Conservation (phyloP, 2,888 invertebrate genomes). For the Shargacucullia verbasci region DNA sequence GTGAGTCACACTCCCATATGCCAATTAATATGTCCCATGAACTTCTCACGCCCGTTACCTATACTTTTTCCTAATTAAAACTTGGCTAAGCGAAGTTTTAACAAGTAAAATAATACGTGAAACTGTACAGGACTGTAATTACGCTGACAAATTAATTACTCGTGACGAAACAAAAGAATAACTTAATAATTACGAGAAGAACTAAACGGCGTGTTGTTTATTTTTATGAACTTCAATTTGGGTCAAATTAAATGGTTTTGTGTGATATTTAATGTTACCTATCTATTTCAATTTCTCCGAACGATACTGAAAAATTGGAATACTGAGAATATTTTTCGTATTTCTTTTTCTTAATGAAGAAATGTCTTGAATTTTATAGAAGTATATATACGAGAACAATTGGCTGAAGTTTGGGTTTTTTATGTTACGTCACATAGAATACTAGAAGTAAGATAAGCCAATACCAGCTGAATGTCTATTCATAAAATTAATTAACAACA, state of each 20-base stretch:
- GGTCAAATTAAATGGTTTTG: constrained; percentile 8
- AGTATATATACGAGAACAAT: too few species aligned
- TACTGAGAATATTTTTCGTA: background rate
- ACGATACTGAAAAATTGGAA: constrained; percentile 8
- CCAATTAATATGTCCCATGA: constrained; percentile 32
- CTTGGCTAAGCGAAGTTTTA: constrained; percentile 62
- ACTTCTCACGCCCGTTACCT: constrained; percentile 49
- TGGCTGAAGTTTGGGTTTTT: too few species aligned
- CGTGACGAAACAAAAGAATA: constrained; percentile 21
- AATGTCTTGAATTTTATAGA: too few species aligned
- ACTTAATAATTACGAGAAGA: constrained; percentile 16
- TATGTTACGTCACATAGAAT: too few species aligned
- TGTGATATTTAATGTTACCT: background rate
- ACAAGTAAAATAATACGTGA: constrained; percentile 57
- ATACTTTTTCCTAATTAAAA: constrained; percentile 70
- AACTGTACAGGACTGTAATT: constrained; percentile 34
- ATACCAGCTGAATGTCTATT: too few species aligned
- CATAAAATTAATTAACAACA: background rate
- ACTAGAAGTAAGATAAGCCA: too few species aligned
- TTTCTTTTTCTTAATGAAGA: too few species aligned
- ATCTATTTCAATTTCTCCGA: background rate
- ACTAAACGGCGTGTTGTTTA: background rate
- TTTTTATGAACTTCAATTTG: constrained; percentile 23
- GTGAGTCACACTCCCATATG: constrained; percentile 19
- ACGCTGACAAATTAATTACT: constrained; percentile 41